Conservation (phyloP, 2,113 vertebrate genomes). For the Tragelaphus imberbis region DNA sequence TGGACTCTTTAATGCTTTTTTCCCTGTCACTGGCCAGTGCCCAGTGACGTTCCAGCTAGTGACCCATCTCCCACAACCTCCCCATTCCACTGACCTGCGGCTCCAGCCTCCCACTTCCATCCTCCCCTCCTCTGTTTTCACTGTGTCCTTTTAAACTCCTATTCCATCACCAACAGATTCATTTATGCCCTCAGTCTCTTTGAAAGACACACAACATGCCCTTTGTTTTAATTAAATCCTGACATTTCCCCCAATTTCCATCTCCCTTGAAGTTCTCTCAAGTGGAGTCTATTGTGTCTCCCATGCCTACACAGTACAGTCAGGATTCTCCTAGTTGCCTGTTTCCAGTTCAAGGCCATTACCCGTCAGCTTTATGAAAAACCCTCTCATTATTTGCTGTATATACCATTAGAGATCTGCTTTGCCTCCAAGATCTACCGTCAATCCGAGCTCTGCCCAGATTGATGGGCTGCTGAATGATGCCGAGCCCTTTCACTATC, state of each 20-base stretch:
- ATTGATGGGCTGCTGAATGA: background rate
- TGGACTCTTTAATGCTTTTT: background rate
- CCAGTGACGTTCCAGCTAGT: background rate
- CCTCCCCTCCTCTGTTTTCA: background rate
- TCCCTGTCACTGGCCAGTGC: background rate
- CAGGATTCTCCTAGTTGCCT: background rate
- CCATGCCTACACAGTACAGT: background rate
- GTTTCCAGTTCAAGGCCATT: background rate
- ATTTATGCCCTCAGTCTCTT: background rate
- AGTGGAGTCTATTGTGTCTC: background rate
- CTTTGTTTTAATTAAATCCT: background rate
- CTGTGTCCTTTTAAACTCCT: background rate
- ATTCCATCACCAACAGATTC: background rate
- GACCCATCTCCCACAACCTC: background rate
- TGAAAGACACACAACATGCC: background rate
- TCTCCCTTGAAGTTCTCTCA: background rate
- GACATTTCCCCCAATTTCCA: background rate
- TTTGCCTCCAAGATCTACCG: background rate
- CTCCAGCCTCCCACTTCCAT: background rate
- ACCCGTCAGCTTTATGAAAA: background rate
- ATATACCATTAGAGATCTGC: background rate
- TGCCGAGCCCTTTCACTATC: background rate
- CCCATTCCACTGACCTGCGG: background rate
- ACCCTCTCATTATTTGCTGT: background rate
- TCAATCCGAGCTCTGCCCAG: background rate